These are phyloP conservation scores for Leptinotarsa haldemani DNA, from an alignment of 2,888 invertebrate species.

Conservation along the genomic window DNA sequence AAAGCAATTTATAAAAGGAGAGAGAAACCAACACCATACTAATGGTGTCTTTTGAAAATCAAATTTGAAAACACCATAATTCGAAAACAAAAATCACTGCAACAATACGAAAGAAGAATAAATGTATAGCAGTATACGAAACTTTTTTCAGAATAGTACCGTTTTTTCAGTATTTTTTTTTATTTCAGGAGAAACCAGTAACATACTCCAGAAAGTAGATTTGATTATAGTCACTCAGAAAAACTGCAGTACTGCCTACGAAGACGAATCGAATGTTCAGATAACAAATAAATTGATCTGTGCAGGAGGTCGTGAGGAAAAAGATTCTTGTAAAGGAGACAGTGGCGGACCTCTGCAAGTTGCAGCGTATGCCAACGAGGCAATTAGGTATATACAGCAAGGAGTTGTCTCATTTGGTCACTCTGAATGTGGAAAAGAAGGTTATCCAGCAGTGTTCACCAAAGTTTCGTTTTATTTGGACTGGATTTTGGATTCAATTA, in stretches of 20 bases:
- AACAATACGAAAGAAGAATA: too few relatives aligned
- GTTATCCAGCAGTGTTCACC: slow-evolving; percentile 79
- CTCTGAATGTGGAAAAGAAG: slow-evolving; percentile 63
- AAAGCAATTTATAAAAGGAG: too few relatives aligned
- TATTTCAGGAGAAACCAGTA: slow-evolving; percentile 52
- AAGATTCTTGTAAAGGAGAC: slow-evolving; percentile 75
- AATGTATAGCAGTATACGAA: too few relatives aligned
- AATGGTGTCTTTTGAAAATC: too few relatives aligned
- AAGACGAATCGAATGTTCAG: slow-evolving; percentile 45
- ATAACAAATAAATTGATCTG: slow-evolving; percentile 68
- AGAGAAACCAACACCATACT: too few relatives aligned
- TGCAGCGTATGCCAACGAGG: slow-evolving; percentile 60
- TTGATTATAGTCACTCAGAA: slow-evolving; percentile 61
- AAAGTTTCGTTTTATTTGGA: slow-evolving; percentile 72
- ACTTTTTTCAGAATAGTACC: too few relatives aligned
- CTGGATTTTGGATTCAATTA: slow-evolving; percentile 73
- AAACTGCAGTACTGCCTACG: slow-evolving; percentile 55
- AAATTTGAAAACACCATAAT: too few relatives aligned
- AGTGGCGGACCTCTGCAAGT: slow-evolving; percentile 74
- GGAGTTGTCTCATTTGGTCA: slow-evolving; percentile 69
- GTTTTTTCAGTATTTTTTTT: background rate
- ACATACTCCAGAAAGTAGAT: slow-evolving; percentile 63
- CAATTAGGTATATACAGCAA: slow-evolving; percentile 56
- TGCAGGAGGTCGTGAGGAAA: slow-evolving; percentile 70
- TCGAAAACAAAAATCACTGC: too few relatives aligned